Conservation (phyloP, 2,113 vertebrate species). For the Myrmophylax atrothorax region DNA sequence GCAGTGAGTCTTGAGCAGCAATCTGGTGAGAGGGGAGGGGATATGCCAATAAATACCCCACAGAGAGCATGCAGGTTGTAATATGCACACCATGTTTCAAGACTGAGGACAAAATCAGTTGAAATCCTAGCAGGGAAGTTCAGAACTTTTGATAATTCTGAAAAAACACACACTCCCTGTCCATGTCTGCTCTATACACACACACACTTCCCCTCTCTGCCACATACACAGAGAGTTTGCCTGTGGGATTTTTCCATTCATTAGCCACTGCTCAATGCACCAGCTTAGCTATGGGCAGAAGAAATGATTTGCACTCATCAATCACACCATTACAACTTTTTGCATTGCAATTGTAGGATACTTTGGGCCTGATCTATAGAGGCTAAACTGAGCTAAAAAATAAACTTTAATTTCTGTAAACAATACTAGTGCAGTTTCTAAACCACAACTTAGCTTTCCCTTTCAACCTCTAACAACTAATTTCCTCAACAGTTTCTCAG, state of each 20-base stretch:
- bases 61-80: neutral
- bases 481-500: conserved; percentile 34
- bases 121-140: neutral
- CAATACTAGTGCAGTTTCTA: neutral
- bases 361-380: neutral
- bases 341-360: neutral
- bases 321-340: neutral
- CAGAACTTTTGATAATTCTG: neutral
- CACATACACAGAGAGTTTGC: neutral
- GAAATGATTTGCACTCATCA: neutral
- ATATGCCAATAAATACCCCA: neutral
- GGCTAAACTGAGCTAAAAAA: neutral
- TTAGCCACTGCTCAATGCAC: neutral
- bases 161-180: neutral
- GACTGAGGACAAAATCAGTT: neutral
- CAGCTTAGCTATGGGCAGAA: neutral
- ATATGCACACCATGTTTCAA: neutral
- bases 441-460: conserved; percentile 26
- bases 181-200: neutral
- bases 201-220: neutral
- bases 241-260: conserved; percentile 39
- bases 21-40: neutral
- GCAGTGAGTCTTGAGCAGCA: neutral
- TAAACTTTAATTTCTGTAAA: neutral
- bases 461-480: conserved; percentile 16